These are phyloP conservation scores for Zophobas atratus DNA, from an alignment of 1,140 invertebrate species.

Conservation along the genomic window DNA sequence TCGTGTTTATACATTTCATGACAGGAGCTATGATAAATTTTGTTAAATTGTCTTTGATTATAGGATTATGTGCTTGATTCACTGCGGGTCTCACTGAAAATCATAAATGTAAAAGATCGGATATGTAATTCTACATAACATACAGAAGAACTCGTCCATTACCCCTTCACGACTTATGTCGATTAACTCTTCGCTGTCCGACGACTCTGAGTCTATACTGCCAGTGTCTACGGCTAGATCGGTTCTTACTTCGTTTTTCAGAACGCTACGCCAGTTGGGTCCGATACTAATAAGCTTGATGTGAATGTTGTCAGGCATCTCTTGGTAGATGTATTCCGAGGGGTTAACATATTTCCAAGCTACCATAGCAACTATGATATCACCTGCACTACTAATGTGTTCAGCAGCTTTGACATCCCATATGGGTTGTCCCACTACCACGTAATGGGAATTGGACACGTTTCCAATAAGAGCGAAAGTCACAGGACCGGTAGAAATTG, in stretches of 20 bases:
- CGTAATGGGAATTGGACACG: slow-evolving; percentile 69
- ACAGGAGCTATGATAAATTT: slow-evolving; percentile 74
- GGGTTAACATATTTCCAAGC: slow-evolving; percentile 69
- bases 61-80: slow-evolving; percentile 64
- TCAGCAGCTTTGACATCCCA: slow-evolving; percentile 72
- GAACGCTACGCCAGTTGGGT: slow-evolving; percentile 40
- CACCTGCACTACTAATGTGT: slow-evolving; percentile 67
- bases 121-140: no score
- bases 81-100: slow-evolving; percentile 71
- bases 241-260: background rate
- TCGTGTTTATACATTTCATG: slow-evolving; percentile 72
- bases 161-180: background rate
- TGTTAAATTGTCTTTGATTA: slow-evolving; percentile 66
- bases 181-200: background rate
- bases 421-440: slow-evolving; percentile 74
- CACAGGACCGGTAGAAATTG: slow-evolving; percentile 73
- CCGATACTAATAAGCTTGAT: slow-evolving; percentile 59
- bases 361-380: slow-evolving; percentile 68
- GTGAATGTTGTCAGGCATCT: slow-evolving; percentile 64
- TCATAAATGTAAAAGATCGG: slow-evolving; percentile 30
- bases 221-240: background rate
- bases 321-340: slow-evolving; percentile 53
- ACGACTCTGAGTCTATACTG: slow-evolving; percentile 28
- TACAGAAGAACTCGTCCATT: slow-evolving; percentile 29
- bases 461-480: slow-evolving; percentile 74